These are phyloP conservation scores for Alfaro cultratus DNA, from an alignment of 2,797 vertebrate species.

Conservation along the genomic window DNA sequence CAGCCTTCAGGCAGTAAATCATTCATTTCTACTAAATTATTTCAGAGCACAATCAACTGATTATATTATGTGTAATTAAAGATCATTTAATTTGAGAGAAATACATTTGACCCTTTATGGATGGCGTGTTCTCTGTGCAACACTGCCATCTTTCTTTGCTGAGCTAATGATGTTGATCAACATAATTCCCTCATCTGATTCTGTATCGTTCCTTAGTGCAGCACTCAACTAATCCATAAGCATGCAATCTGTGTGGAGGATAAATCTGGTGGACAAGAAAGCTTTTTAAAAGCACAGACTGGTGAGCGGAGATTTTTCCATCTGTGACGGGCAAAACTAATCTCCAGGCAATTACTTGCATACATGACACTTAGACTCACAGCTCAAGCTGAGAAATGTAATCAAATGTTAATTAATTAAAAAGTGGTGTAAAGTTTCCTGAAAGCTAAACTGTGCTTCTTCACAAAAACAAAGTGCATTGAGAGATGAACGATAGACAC, in stretches of 20 bases:
- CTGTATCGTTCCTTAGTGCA: constrained; percentile 5
- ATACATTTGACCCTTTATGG: constrained; percentile 54
- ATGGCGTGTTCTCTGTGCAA: constrained; percentile 12
- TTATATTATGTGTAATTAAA: neutral
- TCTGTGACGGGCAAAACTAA: constrained; percentile 63
- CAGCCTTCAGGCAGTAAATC: neutral
- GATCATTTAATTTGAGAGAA: constrained; percentile 4
- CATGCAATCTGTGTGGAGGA: constrained; percentile 29
- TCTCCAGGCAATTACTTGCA: constrained; percentile 65
- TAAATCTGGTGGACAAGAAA: constrained; percentile 37
- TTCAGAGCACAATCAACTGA: neutral
- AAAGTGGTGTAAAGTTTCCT: constrained; percentile 41
- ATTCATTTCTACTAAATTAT: constrained; percentile 1
- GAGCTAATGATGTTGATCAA: constrained; percentile 21
- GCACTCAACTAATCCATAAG: constrained; percentile 4
- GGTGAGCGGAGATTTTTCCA: constrained; percentile 40
- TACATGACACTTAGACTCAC: constrained; percentile 49
- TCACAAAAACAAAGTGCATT: constrained; percentile 21
- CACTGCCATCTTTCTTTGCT: neutral
- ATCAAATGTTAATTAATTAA: constrained; percentile 50
- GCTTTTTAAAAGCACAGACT: constrained; percentile 15
- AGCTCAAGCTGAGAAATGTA: constrained; percentile 42
- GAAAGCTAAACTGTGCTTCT: constrained; percentile 25
- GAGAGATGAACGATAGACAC: constrained; percentile 37
- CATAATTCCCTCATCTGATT: constrained; percentile 21